Conservation (phyloP, 2,113 vertebrate species). For the Zapornia atra region DNA sequence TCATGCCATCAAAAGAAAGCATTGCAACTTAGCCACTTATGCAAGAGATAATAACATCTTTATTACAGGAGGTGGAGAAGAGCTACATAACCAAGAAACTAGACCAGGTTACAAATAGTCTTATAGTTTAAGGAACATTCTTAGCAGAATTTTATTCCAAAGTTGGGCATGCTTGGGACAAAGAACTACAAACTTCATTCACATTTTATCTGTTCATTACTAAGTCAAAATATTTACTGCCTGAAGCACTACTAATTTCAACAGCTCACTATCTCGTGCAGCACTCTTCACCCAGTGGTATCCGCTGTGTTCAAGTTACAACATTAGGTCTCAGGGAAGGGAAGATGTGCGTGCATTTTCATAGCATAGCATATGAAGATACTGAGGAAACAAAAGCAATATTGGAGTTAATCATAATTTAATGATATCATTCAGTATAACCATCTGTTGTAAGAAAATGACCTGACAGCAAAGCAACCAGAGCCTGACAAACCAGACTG, state of each 20-base stretch:
- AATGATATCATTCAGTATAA: slow-evolving; percentile 7
- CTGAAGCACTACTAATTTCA: background rate
- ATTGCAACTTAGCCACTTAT: background rate
- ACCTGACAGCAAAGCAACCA: background rate
- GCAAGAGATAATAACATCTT: background rate
- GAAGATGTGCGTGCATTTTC: background rate
- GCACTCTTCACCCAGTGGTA: background rate
- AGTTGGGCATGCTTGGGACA: background rate
- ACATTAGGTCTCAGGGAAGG: background rate
- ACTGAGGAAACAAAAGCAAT: background rate
- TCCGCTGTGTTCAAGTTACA: background rate
- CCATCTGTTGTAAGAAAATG: slow-evolving; percentile 42
- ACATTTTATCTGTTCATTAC: background rate
- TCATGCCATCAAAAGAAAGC: background rate
- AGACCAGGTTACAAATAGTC: background rate
- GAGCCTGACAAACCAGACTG: background rate
- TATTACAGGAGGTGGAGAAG: background rate
- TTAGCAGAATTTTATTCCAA: background rate
- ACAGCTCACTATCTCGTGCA: background rate
- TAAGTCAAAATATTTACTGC: background rate
- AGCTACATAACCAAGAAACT: background rate
- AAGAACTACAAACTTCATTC: background rate
- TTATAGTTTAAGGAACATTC: background rate
- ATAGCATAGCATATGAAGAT: background rate
- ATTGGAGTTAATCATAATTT: slow-evolving; percentile 22